phyloP scores from a whole-genome alignment of 2,888 invertebrate genomes.

The Oscheius myriophilus region DNA sequence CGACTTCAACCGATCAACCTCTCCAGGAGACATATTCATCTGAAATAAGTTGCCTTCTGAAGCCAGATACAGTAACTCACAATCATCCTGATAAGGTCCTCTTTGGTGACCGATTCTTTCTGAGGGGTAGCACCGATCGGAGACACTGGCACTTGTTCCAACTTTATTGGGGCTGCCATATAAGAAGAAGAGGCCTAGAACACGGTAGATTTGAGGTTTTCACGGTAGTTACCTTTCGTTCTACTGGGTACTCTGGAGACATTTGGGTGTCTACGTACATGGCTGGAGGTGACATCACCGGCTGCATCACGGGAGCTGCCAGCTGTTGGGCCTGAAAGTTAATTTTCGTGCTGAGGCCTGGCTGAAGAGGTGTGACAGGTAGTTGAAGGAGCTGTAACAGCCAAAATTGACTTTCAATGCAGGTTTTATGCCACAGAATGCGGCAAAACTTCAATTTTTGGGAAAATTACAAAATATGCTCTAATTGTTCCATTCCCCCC shows the following conservation, averaged over 20 bases:
- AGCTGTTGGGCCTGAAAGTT: conserved; percentile 43
- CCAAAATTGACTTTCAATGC: no score
- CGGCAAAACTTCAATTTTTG: no score
- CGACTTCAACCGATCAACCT: conserved; percentile 36
- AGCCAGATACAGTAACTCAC: conserved; percentile 14
- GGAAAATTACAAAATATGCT: no score
- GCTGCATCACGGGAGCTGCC: conserved; percentile 45
- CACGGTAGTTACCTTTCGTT: conserved; percentile 6
- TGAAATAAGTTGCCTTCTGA: conserved; percentile 5
- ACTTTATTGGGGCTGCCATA: not conserved
- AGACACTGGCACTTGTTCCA: not conserved
- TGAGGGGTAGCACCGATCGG: conserved; percentile 5
- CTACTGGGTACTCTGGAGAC: conserved; percentile 14
- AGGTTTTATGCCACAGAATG: no score
- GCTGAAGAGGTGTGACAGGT: no score
- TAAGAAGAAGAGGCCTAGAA: not conserved
- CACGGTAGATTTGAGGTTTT: not conserved
- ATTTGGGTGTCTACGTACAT: conserved; percentile 31
- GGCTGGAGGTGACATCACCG: conserved; percentile 36
- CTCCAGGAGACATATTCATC: conserved; percentile 49
- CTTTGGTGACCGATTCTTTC: conserved; percentile 47
- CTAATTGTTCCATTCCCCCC: no score
- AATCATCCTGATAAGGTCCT: conserved; percentile 50
- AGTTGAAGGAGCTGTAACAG: no score
- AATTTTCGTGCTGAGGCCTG: no score